Evolutionary conservation across 2,888 invertebrate species (phyloP), one percentile per base, ranked within the genome.

Genomic region (Blastobasis lacticolella): DNA sequence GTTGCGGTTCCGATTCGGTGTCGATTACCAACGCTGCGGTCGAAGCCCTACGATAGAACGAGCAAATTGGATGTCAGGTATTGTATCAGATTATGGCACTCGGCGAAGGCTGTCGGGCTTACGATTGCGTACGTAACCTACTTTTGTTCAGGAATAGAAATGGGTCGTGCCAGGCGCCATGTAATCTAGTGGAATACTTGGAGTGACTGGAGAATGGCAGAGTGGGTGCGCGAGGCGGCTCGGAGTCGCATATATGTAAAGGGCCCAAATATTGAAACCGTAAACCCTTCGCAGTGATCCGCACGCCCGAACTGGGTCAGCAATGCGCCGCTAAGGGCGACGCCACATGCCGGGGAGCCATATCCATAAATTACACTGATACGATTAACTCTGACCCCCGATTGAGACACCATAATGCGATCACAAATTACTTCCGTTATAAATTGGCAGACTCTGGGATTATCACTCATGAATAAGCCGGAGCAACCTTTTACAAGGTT

Each of bases 51-150:
- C 81, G 77, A 76, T 62, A 59, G 62, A 71, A 61, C 67, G 62
- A 61, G 78, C 71, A 86, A 87, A 88, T 87, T 87, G 87, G 87
- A 88, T 86, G 71, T 62, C 69, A 74, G 73, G 76, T 75, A 74
- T 70, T 71, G 75, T 76, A 78, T 74, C 74, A 76, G 85, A 82
- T 85, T 78, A 87, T 67, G 10, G n/a, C 65, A 75, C 78, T 71
- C 74, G 69, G 68, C 66, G 78, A 84, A 84, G 82, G 83, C 71
- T 81, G 68, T 54, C 55, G 51, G 59, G 56, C 63, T 78, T 81
- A 76, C 42, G 42, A 23, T 23, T 23, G 23, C 23, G 23, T 23
- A 23, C 73, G 71, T 71, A 78, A 81, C 61, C 55, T 57, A 63
- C 73, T 73, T 71, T 71, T 68, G 62, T 61, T 66, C 62, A 56